These are phyloP conservation scores for Dione vanillae DNA, from an alignment of 2,888 invertebrate species.

Conservation along the genomic window DNA sequence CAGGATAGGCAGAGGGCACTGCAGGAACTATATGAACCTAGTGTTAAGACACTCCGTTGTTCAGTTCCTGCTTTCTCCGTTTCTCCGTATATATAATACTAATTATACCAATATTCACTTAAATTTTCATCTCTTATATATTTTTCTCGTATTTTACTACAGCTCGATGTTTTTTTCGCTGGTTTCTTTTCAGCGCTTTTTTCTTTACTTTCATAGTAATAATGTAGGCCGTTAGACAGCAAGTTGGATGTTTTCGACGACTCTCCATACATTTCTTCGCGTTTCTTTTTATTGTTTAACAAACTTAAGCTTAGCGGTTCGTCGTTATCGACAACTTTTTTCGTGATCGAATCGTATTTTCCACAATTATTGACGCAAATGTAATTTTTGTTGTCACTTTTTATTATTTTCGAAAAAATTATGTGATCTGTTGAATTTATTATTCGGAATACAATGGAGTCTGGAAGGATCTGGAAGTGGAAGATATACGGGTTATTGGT, in stretches of 20 bases:
- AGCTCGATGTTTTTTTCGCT: background rate
- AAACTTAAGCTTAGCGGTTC: constrained; percentile 51
- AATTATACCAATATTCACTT: constrained; percentile 11
- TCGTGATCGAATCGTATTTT: constrained; percentile 51
- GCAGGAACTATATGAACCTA: too few species aligned
- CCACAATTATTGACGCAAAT: constrained; percentile 63
- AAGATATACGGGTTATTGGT: too few species aligned
- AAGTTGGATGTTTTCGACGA: background rate
- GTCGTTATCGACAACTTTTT: constrained; percentile 50
- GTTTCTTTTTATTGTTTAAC: constrained; percentile 46
- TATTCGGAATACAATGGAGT: constrained; percentile 59
- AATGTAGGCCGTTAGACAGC: constrained; percentile 39
- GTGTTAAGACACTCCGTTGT: too few species aligned
- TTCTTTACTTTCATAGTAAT: constrained; percentile 11
- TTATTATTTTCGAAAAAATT: constrained; percentile 70
- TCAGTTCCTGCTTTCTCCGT: too few species aligned
- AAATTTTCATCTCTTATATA: background rate
- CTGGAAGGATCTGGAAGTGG: constrained; percentile 59
- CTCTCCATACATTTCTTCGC: background rate
- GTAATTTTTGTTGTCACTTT: constrained; percentile 56
- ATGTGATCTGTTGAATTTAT: constrained; percentile 60
- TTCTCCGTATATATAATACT: too few species aligned
- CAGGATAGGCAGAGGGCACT: too few species aligned
- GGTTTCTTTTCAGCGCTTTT: background rate
- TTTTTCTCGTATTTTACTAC: background rate